Conservation (phyloP, 1,140 invertebrate species). For the Pseudoatta argentina region DNA sequence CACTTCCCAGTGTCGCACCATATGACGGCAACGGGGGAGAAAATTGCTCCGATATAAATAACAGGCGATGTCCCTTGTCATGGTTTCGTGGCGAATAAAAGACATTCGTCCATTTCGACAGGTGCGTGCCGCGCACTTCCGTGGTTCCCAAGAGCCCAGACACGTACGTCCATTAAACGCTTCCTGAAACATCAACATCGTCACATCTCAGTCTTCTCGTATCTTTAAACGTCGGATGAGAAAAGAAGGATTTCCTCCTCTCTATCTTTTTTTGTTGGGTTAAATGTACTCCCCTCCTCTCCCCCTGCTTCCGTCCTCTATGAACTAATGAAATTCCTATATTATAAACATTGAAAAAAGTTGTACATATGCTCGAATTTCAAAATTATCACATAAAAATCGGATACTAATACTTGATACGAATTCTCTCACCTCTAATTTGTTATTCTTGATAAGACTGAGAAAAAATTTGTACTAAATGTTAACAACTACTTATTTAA, state of each 20-base stretch:
- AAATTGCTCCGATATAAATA: slow-evolving; percentile 63
- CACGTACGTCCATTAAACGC: slow-evolving; percentile 63
- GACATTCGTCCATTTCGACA: slow-evolving; percentile 71
- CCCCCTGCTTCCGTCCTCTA: not conserved
- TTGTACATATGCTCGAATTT: not conserved
- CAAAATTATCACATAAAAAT: not conserved
- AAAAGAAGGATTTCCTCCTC: slow-evolving; percentile 20
- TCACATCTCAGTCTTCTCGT: slow-evolving; percentile 21
- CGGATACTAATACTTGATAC: not conserved
- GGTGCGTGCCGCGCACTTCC: slow-evolving; percentile 65
- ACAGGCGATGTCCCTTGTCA: slow-evolving; percentile 43
- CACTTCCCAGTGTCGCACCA: not conserved
- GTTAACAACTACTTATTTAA: too few relatives aligned
- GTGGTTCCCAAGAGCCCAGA: slow-evolving; percentile 56
- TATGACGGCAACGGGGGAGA: slow-evolving; percentile 4
- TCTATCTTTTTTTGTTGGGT: slow-evolving; percentile 2
- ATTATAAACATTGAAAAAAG: not conserved
- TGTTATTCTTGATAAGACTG: not conserved
- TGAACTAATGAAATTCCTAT: not conserved
- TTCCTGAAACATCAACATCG: slow-evolving; percentile 38
- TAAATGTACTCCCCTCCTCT: not conserved
- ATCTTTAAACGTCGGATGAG: not conserved
- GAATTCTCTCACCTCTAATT: not conserved
- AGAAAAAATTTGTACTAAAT: too few relatives aligned
- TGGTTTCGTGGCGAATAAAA: slow-evolving; percentile 50